These are phyloP conservation scores for Pituophis catenifer DNA, from an alignment of 2,113 vertebrate species.

Conservation along the genomic window DNA sequence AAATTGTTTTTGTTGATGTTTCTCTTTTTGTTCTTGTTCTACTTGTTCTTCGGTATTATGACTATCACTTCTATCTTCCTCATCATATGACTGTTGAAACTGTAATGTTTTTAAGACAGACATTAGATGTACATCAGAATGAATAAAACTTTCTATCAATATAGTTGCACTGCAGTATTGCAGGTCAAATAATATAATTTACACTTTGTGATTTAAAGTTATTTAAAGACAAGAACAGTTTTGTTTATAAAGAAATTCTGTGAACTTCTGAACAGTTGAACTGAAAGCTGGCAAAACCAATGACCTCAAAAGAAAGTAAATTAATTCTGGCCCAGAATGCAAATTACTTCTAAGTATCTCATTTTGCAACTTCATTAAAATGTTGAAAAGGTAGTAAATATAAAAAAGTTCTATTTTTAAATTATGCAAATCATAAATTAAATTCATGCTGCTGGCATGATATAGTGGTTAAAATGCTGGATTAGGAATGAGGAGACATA, in stretches of 20 bases:
- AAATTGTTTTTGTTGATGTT: conserved; percentile 6
- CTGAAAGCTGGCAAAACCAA: neutral
- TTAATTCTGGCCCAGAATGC: neutral
- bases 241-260: neutral
- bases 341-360: neutral
- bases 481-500: neutral
- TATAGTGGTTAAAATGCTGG: neutral
- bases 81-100: conserved; percentile 46
- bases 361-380: neutral
- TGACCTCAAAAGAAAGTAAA: neutral
- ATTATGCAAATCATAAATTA: neutral
- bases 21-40: neutral
- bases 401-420: neutral
- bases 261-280: neutral
- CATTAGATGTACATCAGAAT: neutral
- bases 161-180: neutral
- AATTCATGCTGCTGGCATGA: neutral
- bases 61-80: conserved; percentile 44
- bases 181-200: neutral
- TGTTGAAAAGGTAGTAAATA: neutral
- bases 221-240: neutral
- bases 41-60: conserved; percentile 4
- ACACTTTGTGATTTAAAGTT: neutral
- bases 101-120: conserved; percentile 59
- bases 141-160: neutral